Evolutionary conservation across 2,113 vertebrate genomes (phyloP).

Genomic region (Vombatus ursinus): DNA sequence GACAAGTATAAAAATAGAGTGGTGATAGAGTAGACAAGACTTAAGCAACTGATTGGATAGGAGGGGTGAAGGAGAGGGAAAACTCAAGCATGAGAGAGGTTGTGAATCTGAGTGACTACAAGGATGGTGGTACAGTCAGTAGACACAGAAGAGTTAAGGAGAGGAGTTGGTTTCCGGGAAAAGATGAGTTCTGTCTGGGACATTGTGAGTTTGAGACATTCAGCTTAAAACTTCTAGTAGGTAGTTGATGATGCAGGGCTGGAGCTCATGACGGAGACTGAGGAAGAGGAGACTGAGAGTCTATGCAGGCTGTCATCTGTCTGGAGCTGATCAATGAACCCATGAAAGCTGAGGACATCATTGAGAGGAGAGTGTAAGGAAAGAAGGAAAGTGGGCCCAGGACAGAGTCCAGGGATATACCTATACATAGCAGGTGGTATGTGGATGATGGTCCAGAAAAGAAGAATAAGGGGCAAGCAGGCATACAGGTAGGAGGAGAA

Average conservation of each 20-base stretch:
- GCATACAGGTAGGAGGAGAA: not conserved
- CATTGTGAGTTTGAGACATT: not conserved
- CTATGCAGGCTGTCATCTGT: not conserved
- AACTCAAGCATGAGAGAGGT: not conserved
- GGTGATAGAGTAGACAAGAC: not conserved
- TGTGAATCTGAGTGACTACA: not conserved
- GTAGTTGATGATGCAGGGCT: not conserved
- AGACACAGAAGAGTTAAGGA: not conserved
- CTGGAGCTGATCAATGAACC: not conserved
- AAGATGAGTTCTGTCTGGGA: not conserved
- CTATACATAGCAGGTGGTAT: not conserved
- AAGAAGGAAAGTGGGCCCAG: not conserved
- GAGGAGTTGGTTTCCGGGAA: not conserved
- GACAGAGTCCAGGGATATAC: not conserved
- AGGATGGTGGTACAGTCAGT: not conserved
- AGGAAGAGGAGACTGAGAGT: not conserved
- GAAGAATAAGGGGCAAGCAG: not conserved
- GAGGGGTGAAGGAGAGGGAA: not conserved
- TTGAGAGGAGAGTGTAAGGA: not conserved
- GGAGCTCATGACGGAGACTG: not conserved
- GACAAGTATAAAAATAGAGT: not conserved
- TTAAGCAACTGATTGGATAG: not conserved
- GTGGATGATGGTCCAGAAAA: not conserved
- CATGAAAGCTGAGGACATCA: not conserved
- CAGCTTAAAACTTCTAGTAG: not conserved